Base-by-base conservation (phyloP, 1,140 invertebrate species). In the Bicyclus anynana region DNA sequence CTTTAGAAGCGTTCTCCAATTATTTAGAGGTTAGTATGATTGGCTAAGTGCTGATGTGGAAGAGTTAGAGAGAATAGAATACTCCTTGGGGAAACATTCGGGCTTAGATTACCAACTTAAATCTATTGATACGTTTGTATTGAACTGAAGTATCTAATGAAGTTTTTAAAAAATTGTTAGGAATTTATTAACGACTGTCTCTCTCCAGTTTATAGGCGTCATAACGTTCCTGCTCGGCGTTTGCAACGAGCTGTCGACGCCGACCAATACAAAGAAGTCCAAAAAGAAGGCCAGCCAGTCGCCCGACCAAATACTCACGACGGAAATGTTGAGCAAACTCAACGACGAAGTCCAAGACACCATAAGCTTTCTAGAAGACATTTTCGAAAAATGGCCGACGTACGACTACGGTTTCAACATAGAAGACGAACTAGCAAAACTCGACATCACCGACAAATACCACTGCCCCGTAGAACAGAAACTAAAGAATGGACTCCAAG, bases 251-350 rank as follows among this genome's bases (percentile, higher is more conserved):
- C 20, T 82, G 2, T 52, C 66, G 3, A 63, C 78, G 5, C 76
- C 80, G 2, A 52, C 74, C 10, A 75, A 72, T 54, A 66, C 72
- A 7, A 84, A 82, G 62, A 84, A 79, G 54, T 72, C 75, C 9
- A 84, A 84, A 44, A 84, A 82, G 60, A 86, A 82, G 51, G 58
- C 67, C 3, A 80, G 68, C 37, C 78, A 78, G n/a, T 80, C 81
- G 0, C 81, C 81, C 1, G 81, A 86, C 40, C 77, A 86, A 47
- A 51, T 82, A 10, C 72, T 71, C 35, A 80, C 76, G 0, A 47
- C 63, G 0, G 69, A 82, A 49, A 44, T 74, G 6, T 51, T 85
- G n/a, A 74, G 69, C 67, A 65, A 71, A 53, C 60, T 86, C 5
- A 85, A 84, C 67, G 72, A 77, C 5, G 62, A 71, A 0, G 74